Base-by-base conservation (phyloP, 2,113 vertebrate species). In the Vidua chalybeata region DNA sequence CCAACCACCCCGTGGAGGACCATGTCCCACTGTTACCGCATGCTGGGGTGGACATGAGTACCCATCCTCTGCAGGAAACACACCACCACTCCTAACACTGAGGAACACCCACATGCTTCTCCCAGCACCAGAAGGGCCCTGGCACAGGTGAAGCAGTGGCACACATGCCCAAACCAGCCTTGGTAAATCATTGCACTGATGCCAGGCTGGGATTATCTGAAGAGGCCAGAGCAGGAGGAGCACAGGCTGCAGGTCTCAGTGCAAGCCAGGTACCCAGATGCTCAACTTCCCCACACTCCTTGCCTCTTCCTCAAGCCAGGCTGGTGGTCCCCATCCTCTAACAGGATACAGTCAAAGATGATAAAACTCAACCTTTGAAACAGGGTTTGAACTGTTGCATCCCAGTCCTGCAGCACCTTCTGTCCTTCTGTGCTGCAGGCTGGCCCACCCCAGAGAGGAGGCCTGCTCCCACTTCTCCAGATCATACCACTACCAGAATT, bases 141-240 rank as follows among this genome's bases (percentile, higher is more conserved):
- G 8, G 46, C 45, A 48, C 0, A 0, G 14, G 48, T 31, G 37
- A 95, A 41, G 68, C 0, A 0, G 46, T 69, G 51, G 46, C 52
- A 89, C 43, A 20, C 8, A 1, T 78, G 28, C 51, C 43, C 46
- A 87, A 77, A 84, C 43, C 28, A 84, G 73, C 64, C 77, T 59
- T 5, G 2, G 31, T 52, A 45, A 64, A 52, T 39, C 46, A 80
- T 0, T 7, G 74, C 39, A 71, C 43, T 6, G 18, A 71, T 3
- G 14, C 27, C 63, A 91, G 58, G 28, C 0, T 2, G 35, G n/a
- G 84, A 86, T 49, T 66, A 93, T 68, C 59, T 83, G 63, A 66
- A 56, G 71, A 86, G 19, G 46, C 23, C 7, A 6, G 15, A 68
- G 31, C 30, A 79, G 46, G 15, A 28, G n/a, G 26, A 79, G 52